Conservation (phyloP, 2,113 vertebrate genomes). For the Cyanocitta stelleri region DNA sequence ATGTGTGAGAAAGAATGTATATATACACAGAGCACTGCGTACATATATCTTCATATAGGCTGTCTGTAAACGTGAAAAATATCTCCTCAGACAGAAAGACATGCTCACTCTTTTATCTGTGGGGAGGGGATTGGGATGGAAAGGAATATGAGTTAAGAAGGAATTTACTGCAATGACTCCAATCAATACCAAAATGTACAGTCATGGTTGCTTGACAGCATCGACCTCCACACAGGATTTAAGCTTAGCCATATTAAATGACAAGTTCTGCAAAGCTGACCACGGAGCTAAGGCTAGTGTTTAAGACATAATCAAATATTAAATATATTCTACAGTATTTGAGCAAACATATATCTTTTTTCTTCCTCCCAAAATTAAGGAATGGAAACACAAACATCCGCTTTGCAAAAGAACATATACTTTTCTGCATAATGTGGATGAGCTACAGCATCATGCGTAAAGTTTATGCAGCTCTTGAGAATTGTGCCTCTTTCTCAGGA, state of each 20-base stretch:
- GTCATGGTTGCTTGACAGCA: conserved; percentile 80
- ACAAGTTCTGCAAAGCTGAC: conserved; percentile 75
- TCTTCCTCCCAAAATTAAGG: conserved; percentile 48
- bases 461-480: conserved; percentile 81
- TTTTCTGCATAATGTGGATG: conserved; percentile 75
- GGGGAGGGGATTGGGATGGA: conserved; percentile 59
- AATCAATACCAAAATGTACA: conserved; percentile 83
- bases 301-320: conserved; percentile 74
- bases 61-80: conserved; percentile 44
- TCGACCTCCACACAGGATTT: conserved; percentile 74
- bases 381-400: conserved; percentile 42
- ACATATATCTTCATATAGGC: conserved; percentile 50
- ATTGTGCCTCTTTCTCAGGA: conserved; percentile 75
- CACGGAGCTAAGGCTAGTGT: conserved; percentile 58
- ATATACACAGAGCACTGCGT: not conserved
- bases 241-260: conserved; percentile 72
- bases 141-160: conserved; percentile 70
- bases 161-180: conserved; percentile 74
- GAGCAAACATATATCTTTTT: conserved; percentile 49
- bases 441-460: conserved; percentile 74
- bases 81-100: conserved; percentile 29
- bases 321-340: conserved; percentile 59
- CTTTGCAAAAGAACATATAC: conserved; percentile 61
- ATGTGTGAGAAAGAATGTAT: not conserved
- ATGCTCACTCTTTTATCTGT: conserved; percentile 67